phyloP scores from a whole-genome alignment of 2,888 invertebrate species.

The Anoplius nigerrimus region DNA sequence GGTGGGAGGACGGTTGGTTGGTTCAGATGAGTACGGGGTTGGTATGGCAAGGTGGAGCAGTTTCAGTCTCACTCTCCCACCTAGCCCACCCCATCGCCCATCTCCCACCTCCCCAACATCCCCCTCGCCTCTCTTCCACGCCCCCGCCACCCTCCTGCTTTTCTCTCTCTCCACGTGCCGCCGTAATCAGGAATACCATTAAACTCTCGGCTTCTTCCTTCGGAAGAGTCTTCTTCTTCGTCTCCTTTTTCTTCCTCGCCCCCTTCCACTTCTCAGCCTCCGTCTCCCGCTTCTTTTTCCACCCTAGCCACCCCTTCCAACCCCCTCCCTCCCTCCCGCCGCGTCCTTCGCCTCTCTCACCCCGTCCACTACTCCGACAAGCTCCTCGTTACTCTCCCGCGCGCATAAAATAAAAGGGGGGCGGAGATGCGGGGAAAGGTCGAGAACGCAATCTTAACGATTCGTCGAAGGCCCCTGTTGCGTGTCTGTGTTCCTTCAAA shows the following conservation, averaged over 20 bases:
- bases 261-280: constrained; percentile 7
- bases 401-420: constrained; percentile 50
- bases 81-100: too few species aligned
- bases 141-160: constrained; percentile 21
- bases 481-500: constrained; percentile 21
- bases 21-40: constrained; percentile 53
- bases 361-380: constrained; percentile 47
- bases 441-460: constrained; percentile 58
- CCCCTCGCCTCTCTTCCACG: constrained; percentile 7
- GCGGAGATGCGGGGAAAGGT: constrained; percentile 35
- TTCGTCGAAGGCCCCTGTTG: constrained; percentile 43
- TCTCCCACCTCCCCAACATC: too few species aligned
- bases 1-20: constrained; percentile 36
- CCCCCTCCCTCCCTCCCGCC: constrained; percentile 20
- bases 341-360: constrained; percentile 17
- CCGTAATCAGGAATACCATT: constrained; percentile 75
- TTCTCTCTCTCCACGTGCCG: constrained; percentile 68
- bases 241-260: constrained; percentile 13
- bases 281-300: constrained; percentile 38
- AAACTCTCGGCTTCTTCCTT: constrained; percentile 72
- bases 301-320: constrained; percentile 30
- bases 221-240: constrained; percentile 52
- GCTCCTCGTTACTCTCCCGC: constrained; percentile 60
- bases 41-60: constrained; percentile 55
- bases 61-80: constrained; percentile 27